These are phyloP conservation scores for Pelobates fuscus DNA, from an alignment of 2,113 vertebrate species.

Conservation along the genomic window DNA sequence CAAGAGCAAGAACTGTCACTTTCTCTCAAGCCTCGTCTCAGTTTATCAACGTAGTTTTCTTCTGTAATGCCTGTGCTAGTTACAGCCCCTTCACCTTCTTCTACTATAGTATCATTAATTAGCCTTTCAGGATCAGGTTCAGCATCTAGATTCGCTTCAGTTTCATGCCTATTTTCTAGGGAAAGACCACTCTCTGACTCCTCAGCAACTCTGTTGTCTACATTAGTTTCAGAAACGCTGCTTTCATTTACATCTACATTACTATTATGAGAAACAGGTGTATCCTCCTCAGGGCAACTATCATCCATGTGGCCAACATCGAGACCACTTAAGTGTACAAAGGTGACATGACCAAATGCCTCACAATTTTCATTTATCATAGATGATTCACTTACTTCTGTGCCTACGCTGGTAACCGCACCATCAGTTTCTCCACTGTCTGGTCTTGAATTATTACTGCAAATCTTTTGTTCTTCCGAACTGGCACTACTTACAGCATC, in stretches of 20 bases:
- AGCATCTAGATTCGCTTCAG: slow-evolving; percentile 32
- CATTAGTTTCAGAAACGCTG: slow-evolving; percentile 58
- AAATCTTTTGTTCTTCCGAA: slow-evolving; percentile 65
- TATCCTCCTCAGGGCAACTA: slow-evolving; percentile 54
- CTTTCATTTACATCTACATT: slow-evolving; percentile 53
- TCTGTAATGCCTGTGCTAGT: slow-evolving; percentile 77
- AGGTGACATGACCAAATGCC: slow-evolving; percentile 52
- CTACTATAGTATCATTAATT: slow-evolving; percentile 49
- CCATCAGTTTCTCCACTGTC: slow-evolving; percentile 70
- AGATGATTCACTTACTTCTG: slow-evolving; percentile 62
- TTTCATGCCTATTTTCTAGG: slow-evolving; percentile 34
- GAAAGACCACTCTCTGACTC: slow-evolving; percentile 53
- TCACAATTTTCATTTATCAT: slow-evolving; percentile 52
- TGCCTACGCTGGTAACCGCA: slow-evolving; percentile 76
- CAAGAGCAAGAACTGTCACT: slow-evolving; percentile 64
- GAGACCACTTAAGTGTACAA: slow-evolving; percentile 32
- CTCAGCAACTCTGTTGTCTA: slow-evolving; percentile 58
- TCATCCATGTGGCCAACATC: background rate
- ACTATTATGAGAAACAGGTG: slow-evolving; percentile 71
- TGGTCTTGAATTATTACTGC: slow-evolving; percentile 48
- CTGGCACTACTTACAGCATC: slow-evolving; percentile 77
- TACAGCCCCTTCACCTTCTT: slow-evolving; percentile 70
- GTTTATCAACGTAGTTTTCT: slow-evolving; percentile 58
- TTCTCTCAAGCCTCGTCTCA: slow-evolving; percentile 31
- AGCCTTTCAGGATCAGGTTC: slow-evolving; percentile 60